These are phyloP conservation scores for Oreonectes daqikongensis DNA, from an alignment of 2,797 vertebrate species.

Conservation along the genomic window DNA sequence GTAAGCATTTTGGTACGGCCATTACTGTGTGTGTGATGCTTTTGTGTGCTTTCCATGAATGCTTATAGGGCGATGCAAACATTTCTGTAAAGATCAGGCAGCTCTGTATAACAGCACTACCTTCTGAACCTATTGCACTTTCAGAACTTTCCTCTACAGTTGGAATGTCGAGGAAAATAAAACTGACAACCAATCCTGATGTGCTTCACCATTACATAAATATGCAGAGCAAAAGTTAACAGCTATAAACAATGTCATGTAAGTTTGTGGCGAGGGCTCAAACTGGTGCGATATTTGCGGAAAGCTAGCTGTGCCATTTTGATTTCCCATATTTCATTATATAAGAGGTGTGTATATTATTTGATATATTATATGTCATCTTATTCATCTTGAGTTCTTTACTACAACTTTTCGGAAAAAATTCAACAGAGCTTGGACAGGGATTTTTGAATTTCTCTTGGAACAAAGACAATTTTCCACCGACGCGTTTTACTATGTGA, in stretches of 20 bases:
- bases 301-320: not conserved
- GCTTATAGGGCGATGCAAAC: conserved; percentile 12
- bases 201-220: not conserved
- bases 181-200: not conserved
- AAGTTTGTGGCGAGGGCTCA: not conserved
- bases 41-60: conserved; percentile 8
- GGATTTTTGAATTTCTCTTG: not conserved
- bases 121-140: not conserved
- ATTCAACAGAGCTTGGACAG: not conserved
- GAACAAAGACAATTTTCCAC: not conserved
- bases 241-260: not conserved
- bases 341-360: too few species aligned
- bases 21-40: not conserved
- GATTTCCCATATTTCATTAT: not conserved
- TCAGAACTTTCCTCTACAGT: conserved; percentile 6
- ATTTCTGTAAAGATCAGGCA: not conserved
- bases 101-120: not conserved
- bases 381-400: not conserved
- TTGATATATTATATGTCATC: too few species aligned
- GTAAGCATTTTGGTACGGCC: conserved; percentile 12
- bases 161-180: conserved; percentile 15
- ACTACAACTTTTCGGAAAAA: not conserved
- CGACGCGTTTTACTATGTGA: too few species aligned
- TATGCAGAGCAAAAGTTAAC: not conserved
- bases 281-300: not conserved